Evolutionary conservation across 2,797 vertebrate genomes (phyloP).

Genomic region (Merluccius polli): DNA sequence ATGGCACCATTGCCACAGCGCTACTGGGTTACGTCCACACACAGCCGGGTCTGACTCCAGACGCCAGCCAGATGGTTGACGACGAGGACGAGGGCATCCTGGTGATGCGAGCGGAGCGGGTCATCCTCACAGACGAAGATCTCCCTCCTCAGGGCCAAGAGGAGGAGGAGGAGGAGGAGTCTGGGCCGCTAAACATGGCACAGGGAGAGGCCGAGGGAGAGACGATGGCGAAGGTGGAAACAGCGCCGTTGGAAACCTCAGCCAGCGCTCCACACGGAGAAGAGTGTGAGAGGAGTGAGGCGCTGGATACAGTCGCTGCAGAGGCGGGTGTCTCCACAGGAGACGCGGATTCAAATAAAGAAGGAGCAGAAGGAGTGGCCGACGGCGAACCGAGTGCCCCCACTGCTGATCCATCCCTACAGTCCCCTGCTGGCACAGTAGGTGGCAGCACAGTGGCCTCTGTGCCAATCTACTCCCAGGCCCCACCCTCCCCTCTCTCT

Average conservation of each 20-base stretch:
- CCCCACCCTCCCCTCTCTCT: slow-evolving; percentile 12
- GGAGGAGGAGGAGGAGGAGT: slow-evolving; percentile 22
- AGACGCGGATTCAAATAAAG: not conserved
- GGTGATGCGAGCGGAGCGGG: slow-evolving; percentile 68
- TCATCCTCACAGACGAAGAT: slow-evolving; percentile 66
- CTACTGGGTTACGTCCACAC: slow-evolving; percentile 40
- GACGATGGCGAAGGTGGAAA: not conserved
- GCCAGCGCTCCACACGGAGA: slow-evolving; percentile 21
- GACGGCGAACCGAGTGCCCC: slow-evolving; percentile 8
- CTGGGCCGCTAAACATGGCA: not conserved
- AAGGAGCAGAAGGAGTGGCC: slow-evolving; percentile 6
- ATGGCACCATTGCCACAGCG: slow-evolving; percentile 25
- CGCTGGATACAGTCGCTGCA: not conserved
- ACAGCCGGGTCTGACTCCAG: slow-evolving; percentile 21
- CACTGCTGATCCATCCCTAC: too few species aligned
- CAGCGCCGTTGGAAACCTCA: slow-evolving; percentile 25
- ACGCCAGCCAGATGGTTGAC: not conserved
- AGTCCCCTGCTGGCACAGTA: too few species aligned
- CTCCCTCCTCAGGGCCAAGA: slow-evolving; percentile 21
- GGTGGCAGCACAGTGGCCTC: slow-evolving; percentile 37
- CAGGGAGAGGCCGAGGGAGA: slow-evolving; percentile 24
- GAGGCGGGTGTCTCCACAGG: slow-evolving; percentile 6
- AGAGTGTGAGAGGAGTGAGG: slow-evolving; percentile 8
- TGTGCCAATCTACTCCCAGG: slow-evolving; percentile 49
- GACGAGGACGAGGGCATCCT: slow-evolving; percentile 47